Percentiles rank a stretch among this genome's conserved stretches.
These are phyloP conservation scores for Melolontha melolontha DNA, from an alignment of 2,888 invertebrate genomes.

Conservation along the genomic window DNA sequence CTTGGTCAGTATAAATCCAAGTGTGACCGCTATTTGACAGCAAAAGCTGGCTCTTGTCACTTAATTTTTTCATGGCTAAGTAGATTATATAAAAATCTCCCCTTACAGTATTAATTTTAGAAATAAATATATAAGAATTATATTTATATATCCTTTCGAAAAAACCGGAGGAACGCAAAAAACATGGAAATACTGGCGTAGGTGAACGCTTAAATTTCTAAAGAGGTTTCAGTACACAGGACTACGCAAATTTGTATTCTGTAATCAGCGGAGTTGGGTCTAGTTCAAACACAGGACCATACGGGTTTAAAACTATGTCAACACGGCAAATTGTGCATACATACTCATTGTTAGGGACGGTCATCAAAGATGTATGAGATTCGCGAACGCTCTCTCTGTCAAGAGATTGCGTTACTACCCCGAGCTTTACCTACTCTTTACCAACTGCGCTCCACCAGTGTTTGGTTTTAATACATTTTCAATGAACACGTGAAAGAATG, in stretches of 20 bases:
- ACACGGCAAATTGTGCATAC: constrained; percentile 67
- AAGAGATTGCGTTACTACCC: constrained; percentile 46
- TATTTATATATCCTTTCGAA: no score
- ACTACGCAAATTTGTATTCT: constrained; percentile 47
- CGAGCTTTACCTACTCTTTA: constrained; percentile 49
- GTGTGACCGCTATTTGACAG: no score
- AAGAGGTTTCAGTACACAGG: constrained; percentile 41
- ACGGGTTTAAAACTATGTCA: constrained; percentile 65
- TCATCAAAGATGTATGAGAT: constrained; percentile 64
- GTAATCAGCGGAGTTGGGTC: constrained; percentile 45
- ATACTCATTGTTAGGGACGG: constrained; percentile 62
- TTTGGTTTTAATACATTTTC: constrained; percentile 66
- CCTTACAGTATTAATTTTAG: constrained; percentile 53
- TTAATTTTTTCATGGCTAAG: no score
- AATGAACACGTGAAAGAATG: constrained; percentile 63
- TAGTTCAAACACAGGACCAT: constrained; percentile 46
- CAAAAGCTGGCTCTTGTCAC: no score
- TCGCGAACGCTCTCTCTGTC: constrained; percentile 50
- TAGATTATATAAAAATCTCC: no score
- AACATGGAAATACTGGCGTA: constrained; percentile 27
- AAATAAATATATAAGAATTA: no score
- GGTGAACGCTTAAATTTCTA: constrained; percentile 43
- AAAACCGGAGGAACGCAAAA: constrained; percentile 1
- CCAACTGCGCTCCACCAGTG: constrained; percentile 51
- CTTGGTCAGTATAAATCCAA: no score